phyloP scores from a whole-genome alignment of 2,888 invertebrate species.

The Chorisops tibialis region DNA sequence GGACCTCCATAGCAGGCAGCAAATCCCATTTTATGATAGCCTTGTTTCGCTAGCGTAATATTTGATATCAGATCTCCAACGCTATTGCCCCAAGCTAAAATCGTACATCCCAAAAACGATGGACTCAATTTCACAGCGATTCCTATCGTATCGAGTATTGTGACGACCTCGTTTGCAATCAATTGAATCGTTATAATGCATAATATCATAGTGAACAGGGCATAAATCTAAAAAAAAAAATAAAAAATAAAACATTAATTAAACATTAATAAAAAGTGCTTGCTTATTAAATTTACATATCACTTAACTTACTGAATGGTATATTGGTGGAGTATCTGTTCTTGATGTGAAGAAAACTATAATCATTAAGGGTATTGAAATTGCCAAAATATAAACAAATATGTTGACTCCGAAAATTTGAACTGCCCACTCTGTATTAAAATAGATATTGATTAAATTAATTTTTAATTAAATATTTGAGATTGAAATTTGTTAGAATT shows the following conservation, averaged over 20 bases:
- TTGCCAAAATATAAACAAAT: not conserved
- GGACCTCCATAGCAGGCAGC: conserved; percentile 69
- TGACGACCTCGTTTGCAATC: conserved; percentile 61
- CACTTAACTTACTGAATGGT: conserved; percentile 37
- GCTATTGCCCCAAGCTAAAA: conserved; percentile 65
- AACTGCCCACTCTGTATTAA: conserved; percentile 10
- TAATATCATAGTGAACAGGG: conserved; percentile 36
- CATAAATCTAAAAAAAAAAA: conserved; percentile 35
- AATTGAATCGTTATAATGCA: conserved; percentile 59
- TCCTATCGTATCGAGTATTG: conserved; percentile 57
- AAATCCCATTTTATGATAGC: conserved; percentile 63
- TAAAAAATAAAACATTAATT: not conserved
- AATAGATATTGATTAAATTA: too few relatives aligned
- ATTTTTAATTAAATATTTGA: too few relatives aligned
- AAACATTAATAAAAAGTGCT: not conserved
- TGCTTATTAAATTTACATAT: not conserved
- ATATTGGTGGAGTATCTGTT: conserved; percentile 38
- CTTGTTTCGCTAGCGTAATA: conserved; percentile 59
- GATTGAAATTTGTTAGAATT: too few relatives aligned
- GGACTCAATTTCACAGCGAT: conserved; percentile 57
- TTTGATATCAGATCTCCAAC: conserved; percentile 57
- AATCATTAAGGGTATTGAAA: conserved; percentile 22
- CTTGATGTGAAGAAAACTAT: conserved; percentile 35
- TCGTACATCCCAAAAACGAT: conserved; percentile 61
- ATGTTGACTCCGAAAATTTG: not conserved